Evolutionary conservation across 1,140 invertebrate species (phyloP).

Genomic region (Anadara kagoshimensis): DNA sequence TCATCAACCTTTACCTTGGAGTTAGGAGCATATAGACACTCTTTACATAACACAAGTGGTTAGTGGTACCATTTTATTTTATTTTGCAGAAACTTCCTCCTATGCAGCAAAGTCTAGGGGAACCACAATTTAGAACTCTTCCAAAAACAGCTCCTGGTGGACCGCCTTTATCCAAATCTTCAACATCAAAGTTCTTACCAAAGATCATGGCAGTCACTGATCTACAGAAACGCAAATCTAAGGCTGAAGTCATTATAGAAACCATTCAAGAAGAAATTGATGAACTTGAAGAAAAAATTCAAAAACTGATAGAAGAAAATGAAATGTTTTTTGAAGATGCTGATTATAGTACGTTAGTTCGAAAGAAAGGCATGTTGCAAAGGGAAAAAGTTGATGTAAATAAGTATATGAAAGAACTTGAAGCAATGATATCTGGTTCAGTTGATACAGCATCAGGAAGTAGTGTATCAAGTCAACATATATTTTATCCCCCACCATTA

Average conservation of each 20-base stretch:
- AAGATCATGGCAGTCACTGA: slow-evolving; percentile 42
- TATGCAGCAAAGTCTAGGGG: neutral
- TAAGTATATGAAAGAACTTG: slow-evolving; percentile 46
- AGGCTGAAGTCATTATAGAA: slow-evolving; percentile 44
- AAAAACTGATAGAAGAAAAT: slow-evolving; percentile 42
- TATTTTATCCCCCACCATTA: slow-evolving; percentile 37
- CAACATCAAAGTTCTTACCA: slow-evolving; percentile 36
- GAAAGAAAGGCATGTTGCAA: slow-evolving; percentile 44
- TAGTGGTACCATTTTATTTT: no score
- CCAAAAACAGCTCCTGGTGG: slow-evolving; percentile 33
- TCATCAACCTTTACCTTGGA: no score
- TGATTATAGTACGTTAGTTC: slow-evolving; percentile 43
- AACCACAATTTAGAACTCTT: neutral
- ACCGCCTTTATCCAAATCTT: neutral
- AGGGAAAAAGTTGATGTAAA: slow-evolving; percentile 47
- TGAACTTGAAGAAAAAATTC: slow-evolving; percentile 43
- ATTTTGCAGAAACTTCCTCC: neutral
- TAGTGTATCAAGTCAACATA: slow-evolving; percentile 11
- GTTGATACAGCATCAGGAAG: slow-evolving; percentile 1
- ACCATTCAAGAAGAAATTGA: slow-evolving; percentile 46
- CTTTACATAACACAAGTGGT: no score
- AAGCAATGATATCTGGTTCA: slow-evolving; percentile 21
- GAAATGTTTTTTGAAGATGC: slow-evolving; percentile 46
- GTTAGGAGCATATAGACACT: no score
- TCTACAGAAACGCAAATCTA: slow-evolving; percentile 44